Base-by-base conservation (phyloP, 2,797 vertebrate genomes). In the Sebastes ruberrimus region DNA sequence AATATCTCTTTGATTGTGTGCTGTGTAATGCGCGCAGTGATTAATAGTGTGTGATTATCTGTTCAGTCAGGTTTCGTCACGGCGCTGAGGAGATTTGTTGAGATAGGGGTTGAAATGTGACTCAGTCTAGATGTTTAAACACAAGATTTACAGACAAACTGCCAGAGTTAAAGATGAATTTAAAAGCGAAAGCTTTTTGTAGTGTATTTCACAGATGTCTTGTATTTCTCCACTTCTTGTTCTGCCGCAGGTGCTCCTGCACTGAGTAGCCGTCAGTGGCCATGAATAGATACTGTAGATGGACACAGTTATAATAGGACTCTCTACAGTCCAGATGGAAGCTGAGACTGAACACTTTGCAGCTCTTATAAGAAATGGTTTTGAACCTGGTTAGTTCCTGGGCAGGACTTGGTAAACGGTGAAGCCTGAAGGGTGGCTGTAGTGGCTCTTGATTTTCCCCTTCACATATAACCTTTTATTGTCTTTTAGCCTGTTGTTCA, bases 21-120 rank as follows among this genome's bases (percentile, higher is more conserved):
- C 60, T 75, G 65, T 80, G 69, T 81, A 86, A 91, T 83, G 57
- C 83, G 67, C 63, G 46, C 35, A 14, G 82, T 89, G 87, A 93
- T 86, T 91, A 88, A 89, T 89, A 87, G 78, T 35, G 60, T 85
- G 74, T 76, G 71, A 87, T 88, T 84, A 88, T 89, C 82, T 78
- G 57, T 83, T 85, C 71, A 78, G 65, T 82, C 74, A 74, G 65
- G 77, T 86, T 86, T 82, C 61, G 64, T 88, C 82, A 66, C 42
- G 33, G 61, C 42, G 25, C 25, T 64, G 46, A 80, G 80, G 81
- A 66, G 78, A 87, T 76, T 78, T 61, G 32, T 64, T 74, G 65
- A 67, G 68, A 71, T 73, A 52, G 27, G 10, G 62, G 56, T 18
- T 81, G 33, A 80, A 78, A 82, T 79, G 61, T 52, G 63, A 57